A percentile compares a stretch with the other conserved stretches of the same genome.
phyloP scores from a whole-genome alignment of 2,113 vertebrate species.

The Psettodes erumei region DNA sequence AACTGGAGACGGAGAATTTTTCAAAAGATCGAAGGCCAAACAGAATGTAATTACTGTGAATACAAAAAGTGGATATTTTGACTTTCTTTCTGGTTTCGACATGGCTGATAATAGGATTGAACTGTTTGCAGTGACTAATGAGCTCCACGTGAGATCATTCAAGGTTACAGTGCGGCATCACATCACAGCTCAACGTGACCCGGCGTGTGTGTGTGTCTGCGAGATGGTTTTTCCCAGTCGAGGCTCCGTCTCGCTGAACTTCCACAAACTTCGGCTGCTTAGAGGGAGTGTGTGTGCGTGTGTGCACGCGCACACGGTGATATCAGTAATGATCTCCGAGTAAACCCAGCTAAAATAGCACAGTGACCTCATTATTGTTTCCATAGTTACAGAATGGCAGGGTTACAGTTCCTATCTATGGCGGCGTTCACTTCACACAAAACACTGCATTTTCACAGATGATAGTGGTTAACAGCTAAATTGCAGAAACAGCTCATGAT shows the following conservation, averaged over 20 bases:
- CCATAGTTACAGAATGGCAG: conserved; percentile 76
- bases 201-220: no score
- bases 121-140: conserved; percentile 63
- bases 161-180: conserved; percentile 58
- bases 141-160: conserved; percentile 66
- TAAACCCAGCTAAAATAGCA: conserved; percentile 74
- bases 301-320: no score
- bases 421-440: conserved; percentile 58
- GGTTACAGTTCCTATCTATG: conserved; percentile 70
- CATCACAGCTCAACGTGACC: conserved; percentile 42
- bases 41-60: conserved; percentile 48
- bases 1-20: conserved; percentile 25
- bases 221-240: no score
- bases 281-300: no score
- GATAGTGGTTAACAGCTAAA: conserved; percentile 43
- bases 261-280: conserved; percentile 68
- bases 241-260: conserved; percentile 60
- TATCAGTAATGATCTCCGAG: conserved; percentile 74
- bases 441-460: conserved; percentile 55
- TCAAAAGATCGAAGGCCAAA: conserved; percentile 63
- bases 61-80: conserved; percentile 37
- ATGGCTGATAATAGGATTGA: conserved; percentile 42
- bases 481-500: conserved; percentile 12
- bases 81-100: conserved; percentile 16
- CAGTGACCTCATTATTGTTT: conserved; percentile 76